Conservation (phyloP, 2,888 invertebrate species). For the Drosophila affinis region DNA sequence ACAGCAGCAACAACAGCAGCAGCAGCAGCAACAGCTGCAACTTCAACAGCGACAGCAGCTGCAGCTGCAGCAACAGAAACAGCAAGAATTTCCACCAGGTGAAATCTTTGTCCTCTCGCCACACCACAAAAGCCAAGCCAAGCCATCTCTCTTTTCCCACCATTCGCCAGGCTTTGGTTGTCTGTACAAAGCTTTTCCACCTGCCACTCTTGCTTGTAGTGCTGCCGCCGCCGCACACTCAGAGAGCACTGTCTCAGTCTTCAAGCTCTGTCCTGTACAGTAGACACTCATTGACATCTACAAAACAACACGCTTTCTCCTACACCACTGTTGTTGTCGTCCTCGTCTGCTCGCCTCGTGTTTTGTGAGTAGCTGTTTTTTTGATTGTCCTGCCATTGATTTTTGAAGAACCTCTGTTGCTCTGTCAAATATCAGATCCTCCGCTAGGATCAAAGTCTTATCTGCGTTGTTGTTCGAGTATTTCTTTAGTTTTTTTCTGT, state of each 20-base stretch:
- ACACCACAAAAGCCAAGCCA: conserved; percentile 16
- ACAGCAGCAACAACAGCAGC: conserved; percentile 43
- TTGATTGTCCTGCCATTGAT: conserved; percentile 18
- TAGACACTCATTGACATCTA: conserved; percentile 28
- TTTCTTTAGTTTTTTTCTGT: not conserved
- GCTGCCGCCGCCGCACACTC: conserved; percentile 46
- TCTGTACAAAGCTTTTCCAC: conserved; percentile 65
- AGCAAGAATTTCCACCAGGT: conserved; percentile 60
- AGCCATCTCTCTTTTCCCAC: conserved; percentile 25
- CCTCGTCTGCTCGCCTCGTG: conserved; percentile 37
- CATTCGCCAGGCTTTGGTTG: conserved; percentile 58
- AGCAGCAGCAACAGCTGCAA: conserved; percentile 51
- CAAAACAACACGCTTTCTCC: conserved; percentile 33
- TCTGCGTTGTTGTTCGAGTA: not conserved
- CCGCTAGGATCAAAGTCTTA: not conserved
- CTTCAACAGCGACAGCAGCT: conserved; percentile 49
- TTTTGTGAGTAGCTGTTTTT: conserved; percentile 23
- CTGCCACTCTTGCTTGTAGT: conserved; percentile 59
- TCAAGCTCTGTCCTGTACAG: conserved; percentile 25
- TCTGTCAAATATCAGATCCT: not conserved
- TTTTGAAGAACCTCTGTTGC: not conserved
- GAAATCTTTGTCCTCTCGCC: conserved; percentile 38
- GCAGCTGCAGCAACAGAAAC: conserved; percentile 33
- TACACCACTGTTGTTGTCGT: conserved; percentile 27
- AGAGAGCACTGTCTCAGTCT: conserved; percentile 10